Percentiles rank a stretch among this genome's conserved stretches.
Conservation (phyloP, 1,140 invertebrate genomes). For the Leptoteleia sp. region DNA sequence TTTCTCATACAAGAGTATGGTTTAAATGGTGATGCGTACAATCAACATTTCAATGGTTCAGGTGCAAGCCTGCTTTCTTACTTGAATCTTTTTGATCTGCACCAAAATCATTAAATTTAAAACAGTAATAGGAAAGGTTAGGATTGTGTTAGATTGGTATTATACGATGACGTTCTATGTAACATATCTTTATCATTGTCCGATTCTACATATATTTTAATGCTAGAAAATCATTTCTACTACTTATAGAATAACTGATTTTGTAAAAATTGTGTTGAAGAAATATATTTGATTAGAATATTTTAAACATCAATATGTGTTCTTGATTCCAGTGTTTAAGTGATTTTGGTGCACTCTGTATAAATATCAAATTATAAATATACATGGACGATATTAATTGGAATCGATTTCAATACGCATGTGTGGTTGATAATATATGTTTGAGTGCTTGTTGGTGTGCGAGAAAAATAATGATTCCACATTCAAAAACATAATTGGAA, state of each 20-base stretch:
- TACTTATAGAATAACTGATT: constrained; percentile 47
- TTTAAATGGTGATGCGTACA: constrained; percentile 7
- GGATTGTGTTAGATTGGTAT: constrained; percentile 31
- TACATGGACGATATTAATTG: constrained; percentile 24
- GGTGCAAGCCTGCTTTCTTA: not conserved
- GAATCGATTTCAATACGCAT: too few species aligned
- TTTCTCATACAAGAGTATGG: constrained; percentile 14
- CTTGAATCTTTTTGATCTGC: constrained; percentile 5
- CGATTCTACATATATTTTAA: constrained; percentile 37
- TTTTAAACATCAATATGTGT: constrained; percentile 36
- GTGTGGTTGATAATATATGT: constrained; percentile 26
- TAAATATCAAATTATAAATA: constrained; percentile 32
- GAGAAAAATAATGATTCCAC: constrained; percentile 26
- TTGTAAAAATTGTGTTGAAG: constrained; percentile 57
- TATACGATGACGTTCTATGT: constrained; percentile 15
- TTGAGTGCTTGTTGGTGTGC: constrained; percentile 20
- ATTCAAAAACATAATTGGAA: constrained; percentile 30
- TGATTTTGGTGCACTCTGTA: constrained; percentile 62
- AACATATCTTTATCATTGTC: constrained; percentile 51
- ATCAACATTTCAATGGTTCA: constrained; percentile 24
- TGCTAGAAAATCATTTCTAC: constrained; percentile 56
- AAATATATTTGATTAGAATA: constrained; percentile 62
- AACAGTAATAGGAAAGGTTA: too few species aligned
- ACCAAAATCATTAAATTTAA: constrained; percentile 34
- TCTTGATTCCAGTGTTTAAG: constrained; percentile 35